Evolutionary conservation across 2,888 invertebrate species (phyloP).

Genomic region (Pandemis heparana): DNA sequence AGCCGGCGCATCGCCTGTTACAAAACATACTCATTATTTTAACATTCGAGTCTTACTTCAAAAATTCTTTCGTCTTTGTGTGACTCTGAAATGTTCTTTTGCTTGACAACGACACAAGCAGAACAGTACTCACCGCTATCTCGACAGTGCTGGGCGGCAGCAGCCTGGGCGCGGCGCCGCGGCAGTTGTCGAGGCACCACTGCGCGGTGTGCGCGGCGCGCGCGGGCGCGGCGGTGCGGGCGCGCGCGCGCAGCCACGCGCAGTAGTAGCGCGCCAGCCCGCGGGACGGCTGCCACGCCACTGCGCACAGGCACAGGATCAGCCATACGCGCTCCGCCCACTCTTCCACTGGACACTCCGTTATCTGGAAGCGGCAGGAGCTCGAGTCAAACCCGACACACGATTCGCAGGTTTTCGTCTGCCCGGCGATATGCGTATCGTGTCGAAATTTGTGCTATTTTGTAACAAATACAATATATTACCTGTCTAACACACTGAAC

Average conservation of each 20-base stretch:
- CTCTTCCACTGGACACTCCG: conserved; percentile 94
- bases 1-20: conserved; percentile 93
- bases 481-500: conserved; percentile 95
- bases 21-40: too few species aligned
- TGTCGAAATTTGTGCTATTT: too few species aligned
- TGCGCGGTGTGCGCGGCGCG: conserved; percentile 92
- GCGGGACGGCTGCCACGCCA: conserved; percentile 96
- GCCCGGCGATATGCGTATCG: too few species aligned
- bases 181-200: conserved; percentile 97
- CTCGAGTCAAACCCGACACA: background rate
- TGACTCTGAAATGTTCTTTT: too few species aligned
- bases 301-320: conserved; percentile 94
- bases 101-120: too few species aligned
- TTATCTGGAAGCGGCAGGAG: conserved; percentile 75
- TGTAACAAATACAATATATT: conserved; percentile 23
- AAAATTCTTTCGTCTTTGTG: too few species aligned
- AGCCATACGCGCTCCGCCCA: conserved; percentile 95
- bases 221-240: conserved; percentile 50
- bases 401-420: too few species aligned
- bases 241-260: conserved; percentile 75
- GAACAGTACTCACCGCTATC: conserved; percentile 90
- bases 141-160: conserved; percentile 97
- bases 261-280: conserved; percentile 92
- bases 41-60: too few species aligned
- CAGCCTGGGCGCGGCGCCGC: conserved; percentile 93